Evolutionary conservation across 2,113 vertebrate genomes (phyloP), one percentile per base, ranked within the genome.

Genomic region (Orientallactaga bullata): DNA sequence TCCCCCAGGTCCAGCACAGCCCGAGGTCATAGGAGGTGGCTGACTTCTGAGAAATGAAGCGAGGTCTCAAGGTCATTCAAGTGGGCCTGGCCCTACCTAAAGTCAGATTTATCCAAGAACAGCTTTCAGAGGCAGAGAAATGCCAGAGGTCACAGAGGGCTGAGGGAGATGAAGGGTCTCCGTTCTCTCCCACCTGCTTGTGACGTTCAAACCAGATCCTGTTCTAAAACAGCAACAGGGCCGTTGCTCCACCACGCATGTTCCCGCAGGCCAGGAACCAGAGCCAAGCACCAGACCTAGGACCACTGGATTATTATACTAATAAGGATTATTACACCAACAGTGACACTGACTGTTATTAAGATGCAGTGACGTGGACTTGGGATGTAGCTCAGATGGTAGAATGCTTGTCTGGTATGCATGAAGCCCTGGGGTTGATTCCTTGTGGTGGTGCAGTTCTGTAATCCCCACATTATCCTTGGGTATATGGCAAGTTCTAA

Each of bases 1-100:
- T 7, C 86, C 24, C 15, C 0, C 24, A 0, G 1, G 9, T 42
- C 55, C 60, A 18, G 1, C 78, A 2, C 0, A 4, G 39, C 8
- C 1, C 68, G 20, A 8, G n/a, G 55, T 55, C 15, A 3, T 63
- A 73, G 39, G 74, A 11, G 8, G 63, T 17, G 2, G 5, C 26
- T 3, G 2, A 12, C 71, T 71, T n/a, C 60, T 51, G 17, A 3
- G 23, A 71, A n/a, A 13, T 15, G 24, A 30, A 37, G 68, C 51
- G 55, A 21, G 12, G 23, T 21, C 81, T 69, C 65, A 65, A 39
- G 47, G n/a, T 71, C 84, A 78, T 18, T 51, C 8, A 35, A 9
- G 35, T 20, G 26, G 28, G 35, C 39, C 3, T 0, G 80, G 1
- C 39, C 85, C 61, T 37, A 11, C 30, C 32, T n/a, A 15, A 30